Base-by-base conservation (phyloP, 2,888 invertebrate species). In the Busseola fusca region DNA sequence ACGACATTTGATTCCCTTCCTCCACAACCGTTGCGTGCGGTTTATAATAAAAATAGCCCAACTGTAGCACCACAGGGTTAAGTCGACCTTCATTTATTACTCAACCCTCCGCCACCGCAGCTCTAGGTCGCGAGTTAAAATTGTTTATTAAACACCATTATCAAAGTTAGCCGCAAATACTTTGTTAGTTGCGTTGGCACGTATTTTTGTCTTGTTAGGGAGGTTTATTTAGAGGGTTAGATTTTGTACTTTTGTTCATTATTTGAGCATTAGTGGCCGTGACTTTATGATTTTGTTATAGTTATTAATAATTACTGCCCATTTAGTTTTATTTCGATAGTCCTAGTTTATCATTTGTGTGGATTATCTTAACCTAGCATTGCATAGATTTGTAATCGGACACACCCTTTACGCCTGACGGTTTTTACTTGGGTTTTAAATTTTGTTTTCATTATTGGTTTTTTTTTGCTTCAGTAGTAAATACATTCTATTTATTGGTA, bases 61-160 rank as follows among this genome's bases (percentile, higher is more conserved):
- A 70, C 66, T 74, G 56, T 63, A 63, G 42, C 63, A 50, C 37
- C 40, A 42, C 83, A 69, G 76, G 74, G 78, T 80, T 76, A 37
- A 59, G 60, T 57, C 74, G 64, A 83, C 84, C 85, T 85, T 76
- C 73, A 83, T 78, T 82, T 76, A 76, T 81, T 71, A 81, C 75
- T 59, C 70, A 85, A 81, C 77, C 85, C 83, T 74, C 72, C 40
- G 45, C 52, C 64, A 78, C 78, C 72, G 56, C 73, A 71, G 58
- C 42, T 71, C 74, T 81, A 73, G 71, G 64, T 76, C 74, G 60
- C 65, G 54, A 67, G 76, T 84, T 81, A 74, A 84, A 83, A 84
- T 85, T 79, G 84, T 83, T 84, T 81, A 79, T 74, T 84, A 83
- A 85, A 83, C 75, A 81, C 79, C 60, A 75, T 79, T 78, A 83